These are phyloP conservation scores for Aphodius sticticus DNA, from an alignment of 2,888 invertebrate genomes.

Conservation along the genomic window DNA sequence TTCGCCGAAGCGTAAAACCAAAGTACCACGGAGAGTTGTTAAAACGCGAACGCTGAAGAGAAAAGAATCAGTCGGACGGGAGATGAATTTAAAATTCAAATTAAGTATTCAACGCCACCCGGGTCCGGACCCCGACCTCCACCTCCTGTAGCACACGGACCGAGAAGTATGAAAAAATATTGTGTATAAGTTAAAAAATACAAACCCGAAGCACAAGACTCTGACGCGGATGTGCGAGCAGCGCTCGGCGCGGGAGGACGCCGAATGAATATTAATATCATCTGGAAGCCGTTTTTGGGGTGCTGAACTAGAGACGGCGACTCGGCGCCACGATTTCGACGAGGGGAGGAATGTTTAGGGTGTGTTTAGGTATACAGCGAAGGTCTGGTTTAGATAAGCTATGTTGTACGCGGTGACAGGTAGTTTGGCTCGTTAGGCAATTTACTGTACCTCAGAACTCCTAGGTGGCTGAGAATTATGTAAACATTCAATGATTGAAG, in stretches of 20 bases:
- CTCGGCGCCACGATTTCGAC: not conserved
- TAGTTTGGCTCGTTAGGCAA: not conserved
- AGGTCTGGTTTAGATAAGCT: constrained; percentile 4
- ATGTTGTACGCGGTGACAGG: constrained; percentile 4
- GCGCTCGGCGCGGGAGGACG: not conserved
- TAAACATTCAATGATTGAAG: not conserved
- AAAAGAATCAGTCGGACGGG: constrained; percentile 13
- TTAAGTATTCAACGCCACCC: constrained; percentile 18
- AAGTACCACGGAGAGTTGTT: not conserved
- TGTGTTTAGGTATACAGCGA: not conserved
- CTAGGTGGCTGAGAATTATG: not conserved
- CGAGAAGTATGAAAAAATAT: constrained; percentile 4
- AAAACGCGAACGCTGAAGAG: constrained; percentile 4
- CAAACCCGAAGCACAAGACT: not conserved
- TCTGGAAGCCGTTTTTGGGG: not conserved
- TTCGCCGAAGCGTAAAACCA: not conserved
- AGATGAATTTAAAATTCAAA: constrained; percentile 25
- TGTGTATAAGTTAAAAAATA: constrained; percentile 4
- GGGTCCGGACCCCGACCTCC: constrained; percentile 7
- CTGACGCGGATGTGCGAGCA: not conserved
- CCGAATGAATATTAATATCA: constrained; percentile 4
- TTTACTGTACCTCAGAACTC: not conserved
- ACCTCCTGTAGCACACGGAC: not conserved
- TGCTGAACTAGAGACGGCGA: not conserved
- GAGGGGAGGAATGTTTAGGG: constrained; percentile 4